phyloP scores from a whole-genome alignment of 2,797 vertebrate species.

The Periparus ater region DNA sequence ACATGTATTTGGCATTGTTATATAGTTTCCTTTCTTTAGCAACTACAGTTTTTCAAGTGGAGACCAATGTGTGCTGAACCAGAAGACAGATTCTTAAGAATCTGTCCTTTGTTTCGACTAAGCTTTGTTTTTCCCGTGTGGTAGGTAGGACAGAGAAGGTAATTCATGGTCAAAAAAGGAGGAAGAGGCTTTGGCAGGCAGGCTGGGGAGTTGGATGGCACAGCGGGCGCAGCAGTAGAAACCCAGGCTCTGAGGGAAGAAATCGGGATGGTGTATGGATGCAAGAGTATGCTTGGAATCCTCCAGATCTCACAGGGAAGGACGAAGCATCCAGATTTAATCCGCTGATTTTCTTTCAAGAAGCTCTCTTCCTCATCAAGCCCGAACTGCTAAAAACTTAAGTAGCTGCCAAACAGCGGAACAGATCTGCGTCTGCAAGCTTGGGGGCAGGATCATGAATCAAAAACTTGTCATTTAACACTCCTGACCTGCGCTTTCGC shows the following conservation, averaged over 20 bases:
- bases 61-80: not conserved
- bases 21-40: not conserved
- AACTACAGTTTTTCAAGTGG: not conserved
- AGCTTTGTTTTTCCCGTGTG: not conserved
- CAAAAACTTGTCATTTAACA: not conserved
- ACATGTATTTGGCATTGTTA: rapidly evolving
- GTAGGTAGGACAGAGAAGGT: not conserved
- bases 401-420: not conserved
- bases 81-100: not conserved
- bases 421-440: not conserved
- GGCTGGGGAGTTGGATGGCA: not conserved
- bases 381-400: not conserved
- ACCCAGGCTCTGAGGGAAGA: not conserved
- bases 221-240: not conserved
- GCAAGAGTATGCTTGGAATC: not conserved
- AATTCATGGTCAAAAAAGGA: not conserved
- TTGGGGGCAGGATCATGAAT: not conserved
- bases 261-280: rapidly evolving
- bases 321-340: not conserved
- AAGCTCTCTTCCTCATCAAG: not conserved
- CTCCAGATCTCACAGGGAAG: not conserved
- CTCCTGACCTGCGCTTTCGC: not conserved
- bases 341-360: not conserved
- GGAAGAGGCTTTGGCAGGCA: not conserved
- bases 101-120: not conserved